Evolutionary conservation across 2,113 vertebrate genomes (phyloP).

Genomic region (Tringa solitaria): DNA sequence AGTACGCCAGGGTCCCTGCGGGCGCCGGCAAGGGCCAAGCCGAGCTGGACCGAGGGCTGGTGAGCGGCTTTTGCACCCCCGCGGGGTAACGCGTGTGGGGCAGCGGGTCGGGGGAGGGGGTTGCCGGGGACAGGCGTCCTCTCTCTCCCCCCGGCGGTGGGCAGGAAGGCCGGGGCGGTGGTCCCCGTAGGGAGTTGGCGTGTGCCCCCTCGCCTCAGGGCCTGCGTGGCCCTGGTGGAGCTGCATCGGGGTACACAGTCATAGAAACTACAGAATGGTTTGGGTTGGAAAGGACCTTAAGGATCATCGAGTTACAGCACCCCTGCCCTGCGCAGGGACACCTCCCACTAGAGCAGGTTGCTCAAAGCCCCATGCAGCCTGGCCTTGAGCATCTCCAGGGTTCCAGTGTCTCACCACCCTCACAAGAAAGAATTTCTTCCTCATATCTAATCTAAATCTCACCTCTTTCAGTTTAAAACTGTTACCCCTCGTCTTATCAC

Average conservation of each 20-base stretch:
- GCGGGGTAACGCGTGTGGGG: not conserved
- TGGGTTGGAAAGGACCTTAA: not conserved
- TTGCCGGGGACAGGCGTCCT: not conserved
- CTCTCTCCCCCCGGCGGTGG: not conserved
- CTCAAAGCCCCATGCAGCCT: not conserved
- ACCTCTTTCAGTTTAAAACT: not conserved
- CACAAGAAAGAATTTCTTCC: not conserved
- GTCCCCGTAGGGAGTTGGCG: no score
- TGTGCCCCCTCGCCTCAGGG: not conserved
- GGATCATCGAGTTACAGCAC: not conserved
- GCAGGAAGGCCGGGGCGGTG: rapidly evolving
- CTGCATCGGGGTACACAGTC: rapidly evolving
- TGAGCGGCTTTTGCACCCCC: not conserved
- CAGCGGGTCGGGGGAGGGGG: not conserved
- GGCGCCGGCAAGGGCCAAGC: not conserved
- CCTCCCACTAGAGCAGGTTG: not conserved
- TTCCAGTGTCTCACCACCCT: not conserved
- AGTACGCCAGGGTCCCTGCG: not conserved
- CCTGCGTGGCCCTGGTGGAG: not conserved
- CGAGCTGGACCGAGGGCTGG: constrained; percentile 32
- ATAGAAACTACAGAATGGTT: not conserved
- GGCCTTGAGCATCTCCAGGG: not conserved
- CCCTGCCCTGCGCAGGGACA: not conserved
- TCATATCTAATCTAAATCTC: not conserved
- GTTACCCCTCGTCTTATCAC: rapidly evolving